Base-by-base conservation (phyloP, 2,797 vertebrate species). In the Clarias fuscus region DNA sequence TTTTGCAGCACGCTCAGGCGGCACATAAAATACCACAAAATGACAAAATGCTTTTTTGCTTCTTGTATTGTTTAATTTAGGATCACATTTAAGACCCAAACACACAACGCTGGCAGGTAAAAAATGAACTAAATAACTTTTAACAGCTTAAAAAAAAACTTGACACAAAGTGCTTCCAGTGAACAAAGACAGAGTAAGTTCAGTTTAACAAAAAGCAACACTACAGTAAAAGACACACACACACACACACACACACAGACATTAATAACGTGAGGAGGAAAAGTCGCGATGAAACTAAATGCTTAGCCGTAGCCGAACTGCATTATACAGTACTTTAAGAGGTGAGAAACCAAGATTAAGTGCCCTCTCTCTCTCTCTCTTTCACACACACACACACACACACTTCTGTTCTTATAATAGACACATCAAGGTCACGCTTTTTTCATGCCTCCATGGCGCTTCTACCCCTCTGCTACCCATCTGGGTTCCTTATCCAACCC, bases 161-260 rank as follows among this genome's bases (percentile, higher is more conserved):
- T 65, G 15, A 68, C 80, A 82, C n/a, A 83, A 59, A 83, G 82
- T 72, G 82, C 67, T 59, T 71, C 10, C 18, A 83, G 82, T 61
- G 43, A 68, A 56, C n/a, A 48, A 40, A 72, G 24, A 70, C 20
- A 0, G 8, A 30, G n/a, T 27, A 22, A 2, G 20, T 24, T 18
- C 4, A 11, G 24, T 20, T 56, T 62, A 4, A 53, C 17, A 68
- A 43, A 48, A 68, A 56, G 30, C 48, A 71, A 83, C 48, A 71
- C 20, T 59, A 24, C 27, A 5, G 20, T 33, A 33, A 77, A 24
- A 77, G 27, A 17, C 10, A 76, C 1, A 53, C 20, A 73, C 68
- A 83, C 48, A 83, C 43, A 83, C 67, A 83, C 82, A 83, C 43
- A 71, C 67, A 83, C 48, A 83, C 43, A 0, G 4, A 64, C 22